phyloP scores from a whole-genome alignment of 2,797 vertebrate genomes.

The Acomys russatus region DNA sequence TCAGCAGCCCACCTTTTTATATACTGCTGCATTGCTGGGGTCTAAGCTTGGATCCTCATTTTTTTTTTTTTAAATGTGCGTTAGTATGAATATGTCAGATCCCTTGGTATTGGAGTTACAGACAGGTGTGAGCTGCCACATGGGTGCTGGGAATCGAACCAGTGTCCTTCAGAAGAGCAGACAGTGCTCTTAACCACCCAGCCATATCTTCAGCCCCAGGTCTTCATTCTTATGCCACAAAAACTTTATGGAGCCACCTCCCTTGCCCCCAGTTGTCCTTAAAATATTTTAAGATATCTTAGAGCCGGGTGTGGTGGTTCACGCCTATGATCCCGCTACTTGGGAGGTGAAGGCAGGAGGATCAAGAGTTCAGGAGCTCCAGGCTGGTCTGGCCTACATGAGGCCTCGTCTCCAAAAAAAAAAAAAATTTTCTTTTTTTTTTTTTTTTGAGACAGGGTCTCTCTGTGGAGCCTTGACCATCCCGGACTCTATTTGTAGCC shows the following conservation, averaged over 20 bases:
- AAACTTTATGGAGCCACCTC: not conserved
- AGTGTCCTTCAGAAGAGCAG: too few relatives aligned
- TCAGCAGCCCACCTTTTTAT: not conserved
- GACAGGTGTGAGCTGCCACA: too few relatives aligned
- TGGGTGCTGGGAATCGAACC: too few relatives aligned
- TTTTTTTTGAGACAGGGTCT: not conserved
- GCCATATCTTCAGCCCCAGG: too few relatives aligned
- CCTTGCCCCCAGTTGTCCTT: not conserved
- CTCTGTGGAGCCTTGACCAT: too few relatives aligned
- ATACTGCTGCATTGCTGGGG: not conserved
- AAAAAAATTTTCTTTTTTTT: not conserved
- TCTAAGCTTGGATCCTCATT: not conserved
- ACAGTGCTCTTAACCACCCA: too few relatives aligned
- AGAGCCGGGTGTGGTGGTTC: not conserved
- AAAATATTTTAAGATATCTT: not conserved
- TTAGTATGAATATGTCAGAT: too few relatives aligned
- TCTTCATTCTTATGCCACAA: not conserved
- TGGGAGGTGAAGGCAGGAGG: not conserved
- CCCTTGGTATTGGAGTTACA: too few relatives aligned
- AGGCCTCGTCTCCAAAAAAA: not conserved
- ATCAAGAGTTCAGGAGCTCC: not conserved
- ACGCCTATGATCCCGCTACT: not conserved
- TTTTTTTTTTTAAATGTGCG: too few relatives aligned
- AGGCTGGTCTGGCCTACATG: not conserved
- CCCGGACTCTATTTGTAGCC: too few relatives aligned